Evolutionary conservation across 2,113 vertebrate genomes (phyloP).

Genomic region (Ursus arctos): DNA sequence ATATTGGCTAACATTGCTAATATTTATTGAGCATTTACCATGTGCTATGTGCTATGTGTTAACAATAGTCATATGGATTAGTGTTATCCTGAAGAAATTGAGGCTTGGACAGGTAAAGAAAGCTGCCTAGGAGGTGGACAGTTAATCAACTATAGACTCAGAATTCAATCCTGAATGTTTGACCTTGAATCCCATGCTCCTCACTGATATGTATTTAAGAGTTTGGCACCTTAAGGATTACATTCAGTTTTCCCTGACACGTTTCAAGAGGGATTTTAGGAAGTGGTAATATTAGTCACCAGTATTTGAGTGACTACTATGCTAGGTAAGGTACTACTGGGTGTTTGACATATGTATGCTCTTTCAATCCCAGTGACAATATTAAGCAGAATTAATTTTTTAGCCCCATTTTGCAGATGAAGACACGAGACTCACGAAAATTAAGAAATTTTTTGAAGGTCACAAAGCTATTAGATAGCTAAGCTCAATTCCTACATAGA

Average conservation of each 20-base stretch:
- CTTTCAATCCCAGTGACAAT: background rate
- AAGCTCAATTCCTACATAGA: accelerated
- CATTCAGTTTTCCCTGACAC: background rate
- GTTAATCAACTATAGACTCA: background rate
- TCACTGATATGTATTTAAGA: background rate
- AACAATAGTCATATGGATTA: background rate
- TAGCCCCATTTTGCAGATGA: background rate
- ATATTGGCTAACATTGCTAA: background rate
- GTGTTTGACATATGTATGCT: background rate
- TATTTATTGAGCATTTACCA: background rate
- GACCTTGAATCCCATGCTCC: background rate
- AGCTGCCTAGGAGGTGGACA: background rate
- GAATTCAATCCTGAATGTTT: background rate
- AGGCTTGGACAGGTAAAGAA: background rate
- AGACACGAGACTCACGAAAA: background rate
- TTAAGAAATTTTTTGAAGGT: background rate
- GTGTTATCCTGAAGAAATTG: background rate
- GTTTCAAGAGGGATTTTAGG: background rate
- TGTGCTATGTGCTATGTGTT: background rate
- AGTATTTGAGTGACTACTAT: background rate
- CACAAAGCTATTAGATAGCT: background rate
- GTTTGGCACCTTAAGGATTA: background rate
- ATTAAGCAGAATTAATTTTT: background rate
- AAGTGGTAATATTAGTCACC: background rate
- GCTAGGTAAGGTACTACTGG: background rate